A percentile compares a stretch with the other conserved stretches of the same genome.
Conservation (phyloP, 2,113 vertebrate species). For the Bucco capensis region DNA sequence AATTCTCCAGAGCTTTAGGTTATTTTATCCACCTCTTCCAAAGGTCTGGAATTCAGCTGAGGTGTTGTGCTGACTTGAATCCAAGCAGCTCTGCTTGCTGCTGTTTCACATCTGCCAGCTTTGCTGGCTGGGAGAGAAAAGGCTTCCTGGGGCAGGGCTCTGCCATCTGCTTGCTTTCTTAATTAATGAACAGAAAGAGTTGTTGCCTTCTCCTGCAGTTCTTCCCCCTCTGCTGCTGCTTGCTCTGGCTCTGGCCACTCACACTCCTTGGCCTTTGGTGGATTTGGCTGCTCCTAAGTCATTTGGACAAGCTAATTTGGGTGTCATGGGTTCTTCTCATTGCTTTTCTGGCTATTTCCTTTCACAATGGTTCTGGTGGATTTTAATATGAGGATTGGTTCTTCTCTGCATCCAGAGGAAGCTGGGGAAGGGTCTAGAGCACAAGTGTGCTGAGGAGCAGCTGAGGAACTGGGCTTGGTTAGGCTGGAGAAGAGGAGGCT, state of each 20-base stretch:
- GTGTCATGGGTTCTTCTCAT: background rate
- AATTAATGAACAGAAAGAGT: background rate
- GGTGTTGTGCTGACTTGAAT: background rate
- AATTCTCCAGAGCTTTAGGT: too few relatives aligned
- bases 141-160: background rate
- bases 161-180: background rate
- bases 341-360: background rate
- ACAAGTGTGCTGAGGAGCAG: too few relatives aligned
- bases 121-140: background rate
- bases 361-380: too few relatives aligned
- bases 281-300: background rate
- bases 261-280: rapidly evolving
- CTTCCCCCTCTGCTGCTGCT: background rate
- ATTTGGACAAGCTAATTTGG: background rate
- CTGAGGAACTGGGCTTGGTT: too few relatives aligned
- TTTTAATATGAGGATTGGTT: too few relatives aligned
- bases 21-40: background rate
- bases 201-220: background rate
- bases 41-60: background rate
- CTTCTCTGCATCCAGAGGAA: too few relatives aligned
- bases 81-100: background rate
- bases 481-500: too few relatives aligned
- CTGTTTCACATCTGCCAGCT: background rate
- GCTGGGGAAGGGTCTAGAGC: too few relatives aligned
- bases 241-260: background rate